These are phyloP conservation scores for Furcula furcula DNA, from an alignment of 2,888 invertebrate genomes.

Conservation along the genomic window DNA sequence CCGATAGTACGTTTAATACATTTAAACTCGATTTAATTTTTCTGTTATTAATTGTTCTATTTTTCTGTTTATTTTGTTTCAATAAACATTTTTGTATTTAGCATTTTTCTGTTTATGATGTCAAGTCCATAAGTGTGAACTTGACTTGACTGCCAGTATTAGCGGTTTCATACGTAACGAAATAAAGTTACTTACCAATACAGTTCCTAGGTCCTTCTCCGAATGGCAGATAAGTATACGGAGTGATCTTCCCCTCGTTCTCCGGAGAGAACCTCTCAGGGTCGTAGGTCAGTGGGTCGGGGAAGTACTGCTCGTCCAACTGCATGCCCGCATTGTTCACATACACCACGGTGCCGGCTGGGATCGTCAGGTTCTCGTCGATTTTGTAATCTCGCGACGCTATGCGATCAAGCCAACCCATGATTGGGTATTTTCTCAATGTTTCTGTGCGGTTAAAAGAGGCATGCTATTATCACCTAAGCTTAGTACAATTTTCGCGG, in stretches of 20 bases:
- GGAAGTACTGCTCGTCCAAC: constrained; percentile 68
- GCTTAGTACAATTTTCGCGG: too few relatives aligned
- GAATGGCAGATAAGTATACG: constrained; percentile 67
- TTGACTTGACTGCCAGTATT: too few relatives aligned
- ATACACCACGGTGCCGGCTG: constrained; percentile 41
- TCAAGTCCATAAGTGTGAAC: too few relatives aligned
- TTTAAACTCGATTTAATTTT: too few relatives aligned
- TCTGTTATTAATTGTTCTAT: too few relatives aligned
- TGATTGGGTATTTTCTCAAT: constrained; percentile 42
- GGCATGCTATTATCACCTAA: too few relatives aligned
- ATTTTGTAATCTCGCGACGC: constrained; percentile 35
- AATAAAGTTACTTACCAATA: constrained; percentile 57
- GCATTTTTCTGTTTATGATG: too few relatives aligned
- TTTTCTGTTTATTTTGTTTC: too few relatives aligned
- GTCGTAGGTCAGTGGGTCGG: constrained; percentile 73
- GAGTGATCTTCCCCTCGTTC: constrained; percentile 59
- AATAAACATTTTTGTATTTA: too few relatives aligned
- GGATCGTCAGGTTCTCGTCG: constrained; percentile 39
- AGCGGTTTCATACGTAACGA: too few relatives aligned
- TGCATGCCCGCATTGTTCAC: constrained; percentile 43
- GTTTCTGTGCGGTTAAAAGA: constrained; percentile 30
- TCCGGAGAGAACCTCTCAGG: constrained; percentile 80
- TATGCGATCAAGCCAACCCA: constrained; percentile 49
- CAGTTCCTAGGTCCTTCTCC: constrained; percentile 82
- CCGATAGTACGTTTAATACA: too few relatives aligned